Evolutionary conservation across 2,113 vertebrate genomes (phyloP).

Genomic region (Anser brachyrhynchus): DNA sequence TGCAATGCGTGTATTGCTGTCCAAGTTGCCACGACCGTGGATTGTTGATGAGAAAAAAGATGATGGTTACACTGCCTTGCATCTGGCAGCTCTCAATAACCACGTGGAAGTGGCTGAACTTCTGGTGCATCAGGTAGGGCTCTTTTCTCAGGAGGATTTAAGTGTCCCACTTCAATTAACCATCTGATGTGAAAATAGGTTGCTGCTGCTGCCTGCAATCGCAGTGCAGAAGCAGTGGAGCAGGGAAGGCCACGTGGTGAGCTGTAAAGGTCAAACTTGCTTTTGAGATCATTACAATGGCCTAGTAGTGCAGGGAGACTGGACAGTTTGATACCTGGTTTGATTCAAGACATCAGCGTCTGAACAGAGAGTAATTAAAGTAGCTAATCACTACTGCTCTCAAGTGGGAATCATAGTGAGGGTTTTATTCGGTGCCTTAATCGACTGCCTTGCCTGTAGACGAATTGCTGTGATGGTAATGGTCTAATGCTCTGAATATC

Average conservation of each 20-base stretch:
- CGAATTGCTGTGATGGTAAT: neutral
- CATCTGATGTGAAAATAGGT: neutral
- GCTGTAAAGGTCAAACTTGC: neutral
- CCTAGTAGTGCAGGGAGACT: neutral
- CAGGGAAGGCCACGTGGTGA: neutral
- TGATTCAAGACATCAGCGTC: neutral
- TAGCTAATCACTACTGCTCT: neutral
- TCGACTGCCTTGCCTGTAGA: neutral
- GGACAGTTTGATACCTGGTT: neutral
- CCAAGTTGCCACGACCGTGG: slow-evolving; percentile 96
- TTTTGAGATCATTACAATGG: neutral
- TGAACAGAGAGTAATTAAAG: neutral
- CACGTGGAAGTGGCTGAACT: slow-evolving; percentile 98
- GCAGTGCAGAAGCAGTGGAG: neutral
- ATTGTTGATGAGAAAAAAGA: slow-evolving; percentile 99
- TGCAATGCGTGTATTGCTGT: slow-evolving; percentile 96
- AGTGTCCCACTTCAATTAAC: slow-evolving; percentile 7
- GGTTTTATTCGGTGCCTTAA: neutral
- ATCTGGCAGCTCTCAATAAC: slow-evolving; percentile 98
- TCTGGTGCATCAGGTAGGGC: slow-evolving; percentile 94
- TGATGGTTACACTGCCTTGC: slow-evolving; percentile 96
- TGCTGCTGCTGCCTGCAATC: neutral
- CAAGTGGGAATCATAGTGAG: neutral
- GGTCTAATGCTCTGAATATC: neutral
- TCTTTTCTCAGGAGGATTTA: neutral